Percentiles rank a stretch among this genome's conserved stretches.
Evolutionary conservation across 2,797 vertebrate genomes (phyloP).

Genomic region (Micromesistius poutassou): DNA sequence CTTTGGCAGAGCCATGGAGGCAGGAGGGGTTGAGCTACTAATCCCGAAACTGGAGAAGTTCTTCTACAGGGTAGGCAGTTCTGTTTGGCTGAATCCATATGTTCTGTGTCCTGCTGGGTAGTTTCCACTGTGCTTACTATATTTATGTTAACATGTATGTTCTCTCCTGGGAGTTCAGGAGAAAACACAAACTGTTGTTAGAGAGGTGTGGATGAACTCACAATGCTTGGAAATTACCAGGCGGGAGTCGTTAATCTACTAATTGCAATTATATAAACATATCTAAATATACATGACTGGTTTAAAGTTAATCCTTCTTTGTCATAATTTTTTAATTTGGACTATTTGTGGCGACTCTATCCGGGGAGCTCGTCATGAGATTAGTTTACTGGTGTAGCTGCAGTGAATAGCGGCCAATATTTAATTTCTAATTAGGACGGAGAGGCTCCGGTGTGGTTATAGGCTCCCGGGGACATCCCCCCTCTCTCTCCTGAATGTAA

Average conservation of each 20-base stretch:
- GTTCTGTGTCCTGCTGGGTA: too few species aligned
- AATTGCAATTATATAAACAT: neutral
- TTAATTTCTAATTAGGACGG: conserved; percentile 62
- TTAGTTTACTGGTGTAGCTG: neutral
- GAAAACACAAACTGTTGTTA: too few species aligned
- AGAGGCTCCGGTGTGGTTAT: conserved; percentile 48
- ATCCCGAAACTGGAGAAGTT: conserved; percentile 96
- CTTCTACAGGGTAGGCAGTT: conserved; percentile 88
- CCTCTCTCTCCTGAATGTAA: conserved; percentile 43
- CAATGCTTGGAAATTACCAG: too few species aligned
- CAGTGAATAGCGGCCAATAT: conserved; percentile 47
- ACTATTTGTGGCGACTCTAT: neutral
- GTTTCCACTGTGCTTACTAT: neutral
- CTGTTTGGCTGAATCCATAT: neutral
- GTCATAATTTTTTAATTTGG: neutral
- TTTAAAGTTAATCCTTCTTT: neutral
- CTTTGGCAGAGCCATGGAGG: conserved; percentile 86
- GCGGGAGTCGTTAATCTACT: too few species aligned
- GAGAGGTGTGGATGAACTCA: too few species aligned
- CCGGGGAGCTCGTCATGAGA: neutral
- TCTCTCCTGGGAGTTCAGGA: too few species aligned
- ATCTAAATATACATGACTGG: too few species aligned
- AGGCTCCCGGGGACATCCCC: conserved; percentile 42
- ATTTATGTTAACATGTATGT: neutral
- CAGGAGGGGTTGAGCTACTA: conserved; percentile 86